Evolutionary conservation across 2,888 invertebrate species (phyloP).

Genomic region (Dexiosoma caninum): DNA sequence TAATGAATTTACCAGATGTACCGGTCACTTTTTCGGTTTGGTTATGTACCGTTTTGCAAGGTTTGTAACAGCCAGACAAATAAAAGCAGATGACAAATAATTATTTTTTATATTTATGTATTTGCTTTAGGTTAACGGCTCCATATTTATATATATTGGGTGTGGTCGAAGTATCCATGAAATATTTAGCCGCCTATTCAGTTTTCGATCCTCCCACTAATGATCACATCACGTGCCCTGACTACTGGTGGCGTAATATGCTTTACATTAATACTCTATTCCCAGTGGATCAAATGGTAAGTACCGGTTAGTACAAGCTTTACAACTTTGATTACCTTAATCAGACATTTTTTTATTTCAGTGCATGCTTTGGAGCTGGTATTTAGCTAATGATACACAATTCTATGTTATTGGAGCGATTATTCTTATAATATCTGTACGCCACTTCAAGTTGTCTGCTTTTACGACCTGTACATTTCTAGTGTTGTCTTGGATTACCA

Average conservation of each 20-base stretch:
- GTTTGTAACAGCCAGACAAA: constrained; percentile 72
- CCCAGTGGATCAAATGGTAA: constrained; percentile 90
- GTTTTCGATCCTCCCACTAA: constrained; percentile 90
- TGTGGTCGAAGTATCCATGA: constrained; percentile 90
- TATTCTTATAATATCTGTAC: constrained; percentile 87
- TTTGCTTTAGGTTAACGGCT: constrained; percentile 82
- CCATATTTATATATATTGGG: constrained; percentile 91
- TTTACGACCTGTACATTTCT: constrained; percentile 83
- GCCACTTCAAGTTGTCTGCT: constrained; percentile 87
- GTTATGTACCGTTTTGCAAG: constrained; percentile 87
- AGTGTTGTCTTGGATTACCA: constrained; percentile 87
- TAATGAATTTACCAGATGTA: constrained; percentile 82
- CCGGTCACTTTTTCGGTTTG: constrained; percentile 86
- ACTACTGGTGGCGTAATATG: constrained; percentile 93
- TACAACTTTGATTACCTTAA: neutral
- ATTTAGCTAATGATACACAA: constrained; percentile 91
- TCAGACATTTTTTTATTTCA: constrained; percentile 72
- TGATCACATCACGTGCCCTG: constrained; percentile 89
- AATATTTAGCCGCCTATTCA: constrained; percentile 89
- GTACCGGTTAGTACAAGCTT: constrained; percentile 49
- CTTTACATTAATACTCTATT: constrained; percentile 91
- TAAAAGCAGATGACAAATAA: neutral
- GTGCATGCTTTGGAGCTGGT: constrained; percentile 97
- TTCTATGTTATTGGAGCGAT: constrained; percentile 90
- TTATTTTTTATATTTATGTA: neutral